Evolutionary conservation across 2,797 vertebrate species (phyloP).

Genomic region (Pseudopleuronectes americanus): DNA sequence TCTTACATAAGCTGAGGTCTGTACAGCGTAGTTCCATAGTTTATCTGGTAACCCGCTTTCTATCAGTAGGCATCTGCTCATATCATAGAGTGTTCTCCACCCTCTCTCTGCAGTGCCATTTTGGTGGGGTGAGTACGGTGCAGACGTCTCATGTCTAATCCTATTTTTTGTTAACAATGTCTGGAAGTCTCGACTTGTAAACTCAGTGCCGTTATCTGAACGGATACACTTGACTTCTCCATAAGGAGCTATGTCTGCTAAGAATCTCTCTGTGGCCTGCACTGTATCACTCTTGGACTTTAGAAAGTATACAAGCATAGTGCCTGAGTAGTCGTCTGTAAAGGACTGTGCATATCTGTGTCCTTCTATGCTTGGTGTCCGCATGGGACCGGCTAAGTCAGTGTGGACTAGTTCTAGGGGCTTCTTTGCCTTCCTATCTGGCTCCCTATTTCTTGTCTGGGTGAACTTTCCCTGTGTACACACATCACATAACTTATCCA

Average conservation of each 20-base stretch:
- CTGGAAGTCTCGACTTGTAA: constrained; percentile 2
- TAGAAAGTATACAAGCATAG: constrained; percentile 14
- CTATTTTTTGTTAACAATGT: constrained; percentile 12
- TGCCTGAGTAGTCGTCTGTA: constrained; percentile 30
- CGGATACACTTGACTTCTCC: constrained; percentile 2
- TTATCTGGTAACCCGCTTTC: constrained; percentile 23
- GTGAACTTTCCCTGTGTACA: constrained; percentile 36
- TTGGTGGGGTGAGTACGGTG: constrained; percentile 22
- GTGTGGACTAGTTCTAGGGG: constrained; percentile 34
- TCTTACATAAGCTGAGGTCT: not conserved
- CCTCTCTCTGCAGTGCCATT: constrained; percentile 41
- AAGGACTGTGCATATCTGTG: constrained; percentile 37
- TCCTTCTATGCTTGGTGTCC: constrained; percentile 12
- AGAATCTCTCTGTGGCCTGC: constrained; percentile 7
- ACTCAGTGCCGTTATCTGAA: constrained; percentile 27
- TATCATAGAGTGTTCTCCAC: constrained; percentile 14
- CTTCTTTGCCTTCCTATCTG: constrained; percentile 30
- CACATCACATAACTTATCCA: not conserved
- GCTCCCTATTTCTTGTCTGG: constrained; percentile 4
- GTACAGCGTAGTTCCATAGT: constrained; percentile 22
- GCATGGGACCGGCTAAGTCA: constrained; percentile 35
- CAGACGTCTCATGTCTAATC: constrained; percentile 16
- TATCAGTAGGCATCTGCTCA: constrained; percentile 33
- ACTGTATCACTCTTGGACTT: constrained; percentile 24
- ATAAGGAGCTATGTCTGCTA: constrained; percentile 21